Evolutionary conservation across 1,140 invertebrate genomes (phyloP), one percentile per base, ranked within the genome.

Genomic region (Cotesia typhae): DNA sequence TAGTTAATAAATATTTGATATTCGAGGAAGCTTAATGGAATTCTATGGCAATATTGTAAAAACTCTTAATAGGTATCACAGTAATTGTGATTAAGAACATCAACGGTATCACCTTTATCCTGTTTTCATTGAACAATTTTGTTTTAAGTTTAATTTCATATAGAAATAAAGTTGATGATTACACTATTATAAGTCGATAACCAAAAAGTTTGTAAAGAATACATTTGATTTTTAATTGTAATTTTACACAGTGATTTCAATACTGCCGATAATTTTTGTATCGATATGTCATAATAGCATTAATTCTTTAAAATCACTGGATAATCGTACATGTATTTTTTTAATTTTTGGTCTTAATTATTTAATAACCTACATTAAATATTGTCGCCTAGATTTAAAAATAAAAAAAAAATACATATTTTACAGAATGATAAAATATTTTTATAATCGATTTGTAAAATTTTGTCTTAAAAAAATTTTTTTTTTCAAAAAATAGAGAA

Each of bases 281-380:
- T 64, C n/a, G 4, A 38, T 64, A 28, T 64, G 3, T 64, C 14
- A 64, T 12, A 9, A n/a, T 14, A 41, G 38, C 37, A 35, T 4
- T 64, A 64, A 64, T 64, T 9, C 61, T 36, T 64, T 41, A 4
- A 35, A 64, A 37, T 75, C 72, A 38, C 74, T 79, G 77, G 77
- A 73, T 41, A 76, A 75, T 80, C 77, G 28, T 70, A 64, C 17
- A 52, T 17, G 76, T 80, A 82, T 77, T 73, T 67, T 61, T 78
- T 79, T 79, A 85, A 81, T 83, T 84, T 84, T 84, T 85, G 82
- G 82, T 84, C 80, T 84, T 77, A 72, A 70, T 84, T 57, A 77
- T 17, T 17, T 17, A 67, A 73, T 69, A 77, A 80, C 80, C 83
- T 84, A 85, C 66, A 76, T 78, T 84, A 84, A 79, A 84, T 86